Conservation (phyloP, 2,797 vertebrate species). For the Phylloscopus collybita region DNA sequence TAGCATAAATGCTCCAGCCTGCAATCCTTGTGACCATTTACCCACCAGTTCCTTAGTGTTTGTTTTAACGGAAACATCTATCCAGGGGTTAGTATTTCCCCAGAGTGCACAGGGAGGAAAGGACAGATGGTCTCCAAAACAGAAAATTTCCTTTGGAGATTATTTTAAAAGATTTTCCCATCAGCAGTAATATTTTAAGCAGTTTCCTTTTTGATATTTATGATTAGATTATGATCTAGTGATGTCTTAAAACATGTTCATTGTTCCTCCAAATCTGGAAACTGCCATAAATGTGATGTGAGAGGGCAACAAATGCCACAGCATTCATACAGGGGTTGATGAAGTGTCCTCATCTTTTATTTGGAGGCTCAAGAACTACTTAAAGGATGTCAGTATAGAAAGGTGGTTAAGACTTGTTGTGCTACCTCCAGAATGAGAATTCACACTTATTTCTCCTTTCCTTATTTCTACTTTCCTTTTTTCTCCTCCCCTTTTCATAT, state of each 20-base stretch:
- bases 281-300: background rate
- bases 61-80: background rate
- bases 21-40: background rate
- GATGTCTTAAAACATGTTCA: background rate
- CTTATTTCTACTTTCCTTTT: background rate
- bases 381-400: background rate
- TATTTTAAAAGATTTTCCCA: slow-evolving; percentile 43
- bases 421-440: background rate
- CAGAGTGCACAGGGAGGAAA: slow-evolving; percentile 19
- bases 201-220: slow-evolving; percentile 43
- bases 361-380: background rate
- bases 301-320: slow-evolving; percentile 6
- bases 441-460: background rate
- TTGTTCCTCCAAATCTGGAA: slow-evolving; percentile 24
- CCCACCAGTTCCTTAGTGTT: background rate
- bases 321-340: background rate
- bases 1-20: background rate
- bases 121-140: slow-evolving; percentile 23
- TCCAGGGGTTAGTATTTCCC: slow-evolving; percentile 27
- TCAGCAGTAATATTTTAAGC: slow-evolving; percentile 39
- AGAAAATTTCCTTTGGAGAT: slow-evolving; percentile 57
- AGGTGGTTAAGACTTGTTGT: background rate
- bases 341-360: background rate
- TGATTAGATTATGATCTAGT: slow-evolving; percentile 36
- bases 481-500: background rate